Evolutionary conservation across 2,113 vertebrate species (phyloP).

Genomic region (Sula dactylatra): DNA sequence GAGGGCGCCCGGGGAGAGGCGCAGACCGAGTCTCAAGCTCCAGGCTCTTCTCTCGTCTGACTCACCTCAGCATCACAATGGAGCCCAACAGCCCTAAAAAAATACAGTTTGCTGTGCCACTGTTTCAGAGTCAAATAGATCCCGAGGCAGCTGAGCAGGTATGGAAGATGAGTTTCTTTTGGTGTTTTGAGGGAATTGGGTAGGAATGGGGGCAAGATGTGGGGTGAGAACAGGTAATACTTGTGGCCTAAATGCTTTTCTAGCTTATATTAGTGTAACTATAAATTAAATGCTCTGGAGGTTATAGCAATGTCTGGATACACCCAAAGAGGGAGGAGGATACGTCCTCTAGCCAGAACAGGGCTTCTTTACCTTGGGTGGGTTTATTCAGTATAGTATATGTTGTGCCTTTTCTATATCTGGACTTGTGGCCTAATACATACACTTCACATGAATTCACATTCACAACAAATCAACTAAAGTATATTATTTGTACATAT

Average conservation of each 20-base stretch:
- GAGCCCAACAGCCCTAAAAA: slow-evolving; percentile 96
- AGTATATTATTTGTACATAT: not conserved
- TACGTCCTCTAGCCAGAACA: not conserved
- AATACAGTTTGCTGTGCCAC: slow-evolving; percentile 92
- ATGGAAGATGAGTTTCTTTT: slow-evolving; percentile 34
- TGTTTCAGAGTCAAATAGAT: slow-evolving; percentile 91
- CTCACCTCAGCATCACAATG: slow-evolving; percentile 74
- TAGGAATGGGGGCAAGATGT: not conserved
- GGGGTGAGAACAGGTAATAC: not conserved
- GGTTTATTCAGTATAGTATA: not conserved
- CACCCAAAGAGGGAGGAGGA: not conserved
- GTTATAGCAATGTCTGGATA: rapidly evolving
- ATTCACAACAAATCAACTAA: not conserved
- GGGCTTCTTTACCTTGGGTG: not conserved
- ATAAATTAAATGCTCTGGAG: not conserved
- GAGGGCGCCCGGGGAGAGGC: slow-evolving; percentile 45
- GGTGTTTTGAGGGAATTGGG: not conserved
- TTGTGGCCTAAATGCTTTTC: not conserved
- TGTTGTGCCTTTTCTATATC: not conserved
- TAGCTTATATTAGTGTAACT: not conserved
- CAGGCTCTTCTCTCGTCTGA: slow-evolving; percentile 16
- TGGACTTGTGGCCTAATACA: not conserved
- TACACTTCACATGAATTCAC: not conserved
- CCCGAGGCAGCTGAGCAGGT: slow-evolving; percentile 94
- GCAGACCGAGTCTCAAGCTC: not conserved